Evolutionary conservation across 2,113 vertebrate genomes (phyloP).

Genomic region (Crotalus viridis): DNA sequence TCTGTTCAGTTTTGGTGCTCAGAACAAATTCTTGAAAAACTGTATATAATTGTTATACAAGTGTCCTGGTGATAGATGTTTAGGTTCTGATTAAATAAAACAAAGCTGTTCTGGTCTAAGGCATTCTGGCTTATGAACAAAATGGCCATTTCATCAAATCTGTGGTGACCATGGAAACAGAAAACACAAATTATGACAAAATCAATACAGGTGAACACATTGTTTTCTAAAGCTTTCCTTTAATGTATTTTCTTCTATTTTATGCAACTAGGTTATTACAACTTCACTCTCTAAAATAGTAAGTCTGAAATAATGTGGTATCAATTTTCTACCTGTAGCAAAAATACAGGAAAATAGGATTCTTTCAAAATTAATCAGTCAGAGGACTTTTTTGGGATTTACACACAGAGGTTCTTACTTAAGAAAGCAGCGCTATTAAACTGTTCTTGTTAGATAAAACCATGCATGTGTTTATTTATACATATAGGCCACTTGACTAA

Average conservation of each 20-base stretch:
- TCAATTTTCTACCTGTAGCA: neutral
- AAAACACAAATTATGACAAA: neutral
- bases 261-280: neutral
- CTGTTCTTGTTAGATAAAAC: neutral
- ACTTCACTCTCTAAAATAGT: neutral
- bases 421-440: neutral
- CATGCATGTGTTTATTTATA: too few relatives aligned
- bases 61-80: neutral
- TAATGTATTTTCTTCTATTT: neutral
- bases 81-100: neutral
- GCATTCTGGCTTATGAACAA: neutral
- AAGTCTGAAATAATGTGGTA: neutral
- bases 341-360: too few relatives aligned
- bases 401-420: neutral
- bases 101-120: neutral
- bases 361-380: neutral
- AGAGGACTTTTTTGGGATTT: too few relatives aligned
- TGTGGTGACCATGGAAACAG: neutral
- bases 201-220: neutral
- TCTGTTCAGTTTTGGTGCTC: neutral
- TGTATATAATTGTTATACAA: too few relatives aligned
- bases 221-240: neutral
- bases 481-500: neutral
- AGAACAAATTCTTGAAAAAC: neutral
- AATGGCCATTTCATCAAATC: neutral